Percentiles rank a stretch among this genome's conserved stretches.
Conservation (phyloP, 2,113 vertebrate genomes). For the Oxygymnocypris stewartii region DNA sequence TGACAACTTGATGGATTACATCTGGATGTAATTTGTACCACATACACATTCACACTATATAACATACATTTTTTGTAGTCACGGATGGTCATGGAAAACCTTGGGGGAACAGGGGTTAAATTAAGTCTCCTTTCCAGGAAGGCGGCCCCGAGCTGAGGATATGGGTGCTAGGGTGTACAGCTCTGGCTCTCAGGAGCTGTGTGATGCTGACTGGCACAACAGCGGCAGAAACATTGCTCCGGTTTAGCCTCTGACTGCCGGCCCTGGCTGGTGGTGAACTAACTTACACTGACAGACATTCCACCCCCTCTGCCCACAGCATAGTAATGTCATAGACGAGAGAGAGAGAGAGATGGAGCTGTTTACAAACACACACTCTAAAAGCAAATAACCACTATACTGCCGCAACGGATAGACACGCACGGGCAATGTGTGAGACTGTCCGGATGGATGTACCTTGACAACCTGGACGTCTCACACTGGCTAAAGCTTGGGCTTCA, state of each 20-base stretch:
- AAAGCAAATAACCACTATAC: constrained; percentile 12
- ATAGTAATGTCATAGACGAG: constrained; percentile 8
- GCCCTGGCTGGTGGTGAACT: constrained; percentile 36
- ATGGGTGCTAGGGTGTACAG: not conserved
- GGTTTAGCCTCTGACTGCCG: constrained; percentile 48
- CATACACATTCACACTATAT: too few relatives aligned
- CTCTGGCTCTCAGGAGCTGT: constrained; percentile 1
- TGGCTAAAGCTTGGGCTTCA: constrained; percentile 40
- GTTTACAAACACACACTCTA: constrained; percentile 19
- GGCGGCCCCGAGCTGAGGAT: not conserved
- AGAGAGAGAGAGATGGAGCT: constrained; percentile 15
- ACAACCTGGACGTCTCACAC: constrained; percentile 53
- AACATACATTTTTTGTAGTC: not conserved
- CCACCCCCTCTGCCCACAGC: constrained; percentile 44
- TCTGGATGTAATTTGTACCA: too few relatives aligned
- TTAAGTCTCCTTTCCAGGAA: constrained; percentile 49
- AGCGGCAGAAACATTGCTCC: constrained; percentile 28
- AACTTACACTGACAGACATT: constrained; percentile 59
- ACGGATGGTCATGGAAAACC: not conserved
- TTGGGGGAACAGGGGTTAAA: constrained; percentile 6
- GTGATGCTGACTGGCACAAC: constrained; percentile 29
- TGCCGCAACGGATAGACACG: constrained; percentile 10
- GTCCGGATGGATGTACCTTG: constrained; percentile 55
- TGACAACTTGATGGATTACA: too few relatives aligned
- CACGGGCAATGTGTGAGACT: not conserved